These are phyloP conservation scores for Eumerus sabulonum DNA, from an alignment of 2,888 invertebrate species.

Conservation along the genomic window DNA sequence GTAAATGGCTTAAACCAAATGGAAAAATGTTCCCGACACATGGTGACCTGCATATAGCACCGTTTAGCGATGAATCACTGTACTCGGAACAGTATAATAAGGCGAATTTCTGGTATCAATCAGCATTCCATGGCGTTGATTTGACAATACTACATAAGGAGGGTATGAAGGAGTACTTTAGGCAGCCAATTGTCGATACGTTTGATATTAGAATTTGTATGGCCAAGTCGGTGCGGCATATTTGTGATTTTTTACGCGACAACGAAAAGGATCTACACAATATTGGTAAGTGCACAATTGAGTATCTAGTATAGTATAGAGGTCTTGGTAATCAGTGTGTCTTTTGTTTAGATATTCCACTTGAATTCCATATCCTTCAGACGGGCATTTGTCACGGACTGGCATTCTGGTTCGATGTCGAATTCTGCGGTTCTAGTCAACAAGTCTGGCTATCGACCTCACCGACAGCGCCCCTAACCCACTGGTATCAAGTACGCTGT, in stretches of 20 bases:
- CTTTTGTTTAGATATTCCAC: slow-evolving; percentile 88
- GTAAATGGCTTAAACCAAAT: slow-evolving; percentile 95
- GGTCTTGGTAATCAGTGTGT: too few relatives aligned
- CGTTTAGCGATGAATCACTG: slow-evolving; percentile 97
- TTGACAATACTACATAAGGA: slow-evolving; percentile 93
- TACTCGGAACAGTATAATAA: slow-evolving; percentile 99
- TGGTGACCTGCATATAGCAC: slow-evolving; percentile 97
- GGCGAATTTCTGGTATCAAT: slow-evolving; percentile 99
- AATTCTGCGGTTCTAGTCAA: slow-evolving; percentile 93
- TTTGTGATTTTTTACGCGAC: slow-evolving; percentile 95
- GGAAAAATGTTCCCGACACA: slow-evolving; percentile 99
- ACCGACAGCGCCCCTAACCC: slow-evolving; percentile 98
- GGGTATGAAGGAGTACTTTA: slow-evolving; percentile 98
- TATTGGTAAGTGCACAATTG: slow-evolving; percentile 82
- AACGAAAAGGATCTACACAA: slow-evolving; percentile 95
- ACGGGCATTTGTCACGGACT: slow-evolving; percentile 97
- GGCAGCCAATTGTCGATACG: slow-evolving; percentile 98
- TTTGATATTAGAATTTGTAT: slow-evolving; percentile 98
- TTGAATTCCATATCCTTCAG: slow-evolving; percentile 94
- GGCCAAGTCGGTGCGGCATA: slow-evolving; percentile 94
- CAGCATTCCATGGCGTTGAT: slow-evolving; percentile 98
- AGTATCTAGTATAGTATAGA: not conserved
- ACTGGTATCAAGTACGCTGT: slow-evolving; percentile 99
- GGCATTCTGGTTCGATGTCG: slow-evolving; percentile 99
- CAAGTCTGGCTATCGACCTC: slow-evolving; percentile 98